Percentiles rank a stretch among this genome's conserved stretches.
Conservation (phyloP, 2,888 invertebrate genomes). For the Hyposoter didymator region DNA sequence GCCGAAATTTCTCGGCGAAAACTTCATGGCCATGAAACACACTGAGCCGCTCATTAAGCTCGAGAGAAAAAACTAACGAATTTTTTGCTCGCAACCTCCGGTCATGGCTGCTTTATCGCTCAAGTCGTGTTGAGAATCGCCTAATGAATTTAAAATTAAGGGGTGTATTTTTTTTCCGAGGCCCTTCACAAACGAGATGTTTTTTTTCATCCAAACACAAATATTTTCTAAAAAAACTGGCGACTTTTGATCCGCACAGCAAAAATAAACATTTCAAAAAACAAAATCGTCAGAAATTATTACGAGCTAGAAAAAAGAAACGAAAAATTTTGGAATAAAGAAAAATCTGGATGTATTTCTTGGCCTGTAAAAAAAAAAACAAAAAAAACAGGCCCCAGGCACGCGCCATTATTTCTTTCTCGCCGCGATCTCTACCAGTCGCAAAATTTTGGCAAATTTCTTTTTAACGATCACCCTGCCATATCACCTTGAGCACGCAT, state of each 20-base stretch:
- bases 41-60: slow-evolving; percentile 2
- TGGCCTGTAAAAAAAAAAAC: background rate
- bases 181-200: slow-evolving; percentile 28
- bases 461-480: slow-evolving; percentile 77
- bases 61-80: slow-evolving; percentile 3
- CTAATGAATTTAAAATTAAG: slow-evolving; percentile 81
- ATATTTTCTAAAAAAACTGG: background rate
- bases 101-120: slow-evolving; percentile 73
- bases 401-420: slow-evolving; percentile 66
- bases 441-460: slow-evolving; percentile 75
- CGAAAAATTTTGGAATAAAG: background rate
- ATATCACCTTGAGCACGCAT: slow-evolving; percentile 69
- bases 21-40: background rate
- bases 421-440: slow-evolving; percentile 61
- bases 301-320: background rate
- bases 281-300: background rate
- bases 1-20: background rate
- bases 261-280: background rate
- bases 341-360: background rate
- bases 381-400: slow-evolving; percentile 61
- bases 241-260: background rate
- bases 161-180: slow-evolving; percentile 66
- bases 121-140: slow-evolving; percentile 72
- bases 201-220: background rate
- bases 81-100: slow-evolving; percentile 44